Evolutionary conservation across 2,113 vertebrate genomes (phyloP).

Genomic region (Patagioenas fasciata): DNA sequence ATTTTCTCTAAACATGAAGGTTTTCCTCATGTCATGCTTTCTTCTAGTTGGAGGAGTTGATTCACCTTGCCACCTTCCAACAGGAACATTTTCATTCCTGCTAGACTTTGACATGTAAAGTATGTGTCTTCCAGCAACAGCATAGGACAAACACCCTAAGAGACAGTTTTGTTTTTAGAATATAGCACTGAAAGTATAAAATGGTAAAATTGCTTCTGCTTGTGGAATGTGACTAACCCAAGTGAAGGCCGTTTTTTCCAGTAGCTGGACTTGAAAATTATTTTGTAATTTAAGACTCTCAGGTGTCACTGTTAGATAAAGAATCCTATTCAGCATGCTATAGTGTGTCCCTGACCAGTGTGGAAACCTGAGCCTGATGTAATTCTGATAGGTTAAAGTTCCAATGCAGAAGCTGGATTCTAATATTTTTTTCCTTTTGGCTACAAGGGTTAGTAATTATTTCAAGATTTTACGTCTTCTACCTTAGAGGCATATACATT

Average conservation of each 20-base stretch:
- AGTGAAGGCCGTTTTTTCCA: constrained; percentile 40
- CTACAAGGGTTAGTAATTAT: constrained; percentile 45
- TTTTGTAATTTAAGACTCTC: constrained; percentile 71
- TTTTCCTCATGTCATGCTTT: neutral
- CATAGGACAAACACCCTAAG: constrained; percentile 7
- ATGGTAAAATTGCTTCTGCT: constrained; percentile 24
- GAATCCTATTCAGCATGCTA: constrained; percentile 34
- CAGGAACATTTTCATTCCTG: constrained; percentile 17
- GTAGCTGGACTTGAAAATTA: constrained; percentile 61
- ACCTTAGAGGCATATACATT: constrained; percentile 23
- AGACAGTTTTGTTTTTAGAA: neutral
- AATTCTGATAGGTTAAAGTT: constrained; percentile 59
- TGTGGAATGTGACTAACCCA: constrained; percentile 48
- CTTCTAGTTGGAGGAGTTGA: neutral
- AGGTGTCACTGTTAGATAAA: constrained; percentile 72
- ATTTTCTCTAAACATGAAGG: neutral
- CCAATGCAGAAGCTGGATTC: constrained; percentile 2
- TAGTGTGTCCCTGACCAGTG: neutral
- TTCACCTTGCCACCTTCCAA: constrained; percentile 43
- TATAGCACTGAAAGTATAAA: constrained; percentile 39
- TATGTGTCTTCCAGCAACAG: constrained; percentile 1
- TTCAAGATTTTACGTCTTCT: constrained; percentile 30
- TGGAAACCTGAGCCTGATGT: constrained; percentile 52
- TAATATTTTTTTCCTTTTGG: constrained; percentile 39
- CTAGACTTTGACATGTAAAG: constrained; percentile 39